Evolutionary conservation across 2,888 invertebrate species (phyloP), one percentile per base, ranked within the genome.

Genomic region (Limnephilus marmoratus): DNA sequence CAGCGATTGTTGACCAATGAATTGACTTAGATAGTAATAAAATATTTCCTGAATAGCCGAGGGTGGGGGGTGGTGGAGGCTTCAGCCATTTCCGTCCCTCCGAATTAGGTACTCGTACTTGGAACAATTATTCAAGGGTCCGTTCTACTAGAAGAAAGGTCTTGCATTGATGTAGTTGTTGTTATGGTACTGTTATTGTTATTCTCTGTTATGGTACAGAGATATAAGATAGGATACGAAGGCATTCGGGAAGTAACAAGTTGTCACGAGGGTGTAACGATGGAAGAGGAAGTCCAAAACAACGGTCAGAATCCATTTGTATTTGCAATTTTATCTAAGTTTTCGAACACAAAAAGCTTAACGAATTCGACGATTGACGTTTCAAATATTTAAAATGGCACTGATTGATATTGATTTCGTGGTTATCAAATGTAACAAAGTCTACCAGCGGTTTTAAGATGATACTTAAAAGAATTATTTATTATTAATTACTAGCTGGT

Each of bases 61-160:
- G 18, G 18, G 7, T 83, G 37, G 15, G 83, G 37, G 18, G 18
- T 83, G 37, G 15, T 37, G n/a, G 24, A 34, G 37, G 37, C 37
- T 37, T 37, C 12, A 83, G 37, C 83, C 41, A 83, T 83, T 83
- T 83, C 37, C 37, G 37, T 83, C 83, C 68, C n/a, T 68, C 68
- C 68, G 68, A 68, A 31, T 34, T 83, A 24, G 34, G 37, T 83
- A 41, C 24, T 7, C n/a, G n/a, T 83, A 37, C 37, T 18, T 83
- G 18, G n/a, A 83, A 83, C 41, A 83, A 83, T 37, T 37, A 83
- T 37, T 37, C 34, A 83, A 37, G 83, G 83, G 31, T 83, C 24
- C n/a, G 24, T 24, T 83, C 34, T 83, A 34, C 37, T 37, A 11
- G n/a, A 34, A 83, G 83, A 83, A 83, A 83, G 83, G 83, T 83